A percentile compares a stretch with the other conserved stretches of the same genome.
phyloP scores from a whole-genome alignment of 2,113 vertebrate species.

The Silurus asotus region DNA sequence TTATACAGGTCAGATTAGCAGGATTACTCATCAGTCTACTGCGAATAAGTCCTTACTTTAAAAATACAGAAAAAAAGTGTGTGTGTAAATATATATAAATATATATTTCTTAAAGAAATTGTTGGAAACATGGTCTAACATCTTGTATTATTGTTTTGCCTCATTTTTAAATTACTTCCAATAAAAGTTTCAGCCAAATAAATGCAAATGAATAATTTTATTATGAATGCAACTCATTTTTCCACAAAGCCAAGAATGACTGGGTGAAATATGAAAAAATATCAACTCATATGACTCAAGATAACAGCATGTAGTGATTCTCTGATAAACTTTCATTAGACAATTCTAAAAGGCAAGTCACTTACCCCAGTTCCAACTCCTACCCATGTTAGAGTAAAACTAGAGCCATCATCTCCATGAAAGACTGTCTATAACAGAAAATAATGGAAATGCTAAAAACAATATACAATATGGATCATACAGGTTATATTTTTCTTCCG shows the following conservation, averaged over 20 bases:
- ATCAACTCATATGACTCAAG: background rate
- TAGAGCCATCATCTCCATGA: constrained; percentile 75
- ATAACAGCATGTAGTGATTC: background rate
- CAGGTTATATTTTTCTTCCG: background rate
- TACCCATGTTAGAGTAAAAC: constrained; percentile 76
- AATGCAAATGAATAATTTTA: background rate
- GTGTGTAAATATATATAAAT: background rate
- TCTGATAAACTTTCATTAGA: background rate
- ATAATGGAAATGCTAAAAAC: background rate
- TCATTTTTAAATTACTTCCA: background rate
- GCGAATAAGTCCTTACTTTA: background rate
- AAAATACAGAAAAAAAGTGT: background rate
- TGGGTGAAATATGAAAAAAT: background rate
- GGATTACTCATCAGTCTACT: background rate
- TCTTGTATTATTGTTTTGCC: background rate
- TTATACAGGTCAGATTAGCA: background rate
- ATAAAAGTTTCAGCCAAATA: background rate
- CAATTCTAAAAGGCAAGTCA: background rate
- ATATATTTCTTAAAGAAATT: background rate
- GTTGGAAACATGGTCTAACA: background rate
- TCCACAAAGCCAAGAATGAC: background rate
- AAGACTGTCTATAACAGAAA: constrained; percentile 69
- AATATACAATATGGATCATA: background rate
- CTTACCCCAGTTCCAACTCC: constrained; percentile 77
- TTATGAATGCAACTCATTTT: background rate